Conservation (phyloP, 2,888 invertebrate genomes). For the Eupithecia centaureata region DNA sequence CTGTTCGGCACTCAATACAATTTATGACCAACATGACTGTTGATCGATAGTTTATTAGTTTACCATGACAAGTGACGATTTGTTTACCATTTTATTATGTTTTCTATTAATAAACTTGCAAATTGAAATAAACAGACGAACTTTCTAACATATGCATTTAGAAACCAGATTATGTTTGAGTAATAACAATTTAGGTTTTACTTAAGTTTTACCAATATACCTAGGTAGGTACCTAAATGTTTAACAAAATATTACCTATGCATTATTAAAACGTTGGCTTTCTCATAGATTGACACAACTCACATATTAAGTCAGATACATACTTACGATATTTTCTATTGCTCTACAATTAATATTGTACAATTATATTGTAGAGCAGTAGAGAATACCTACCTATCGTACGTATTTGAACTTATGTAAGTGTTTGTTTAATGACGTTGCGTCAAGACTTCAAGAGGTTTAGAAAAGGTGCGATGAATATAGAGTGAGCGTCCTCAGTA, state of each 20-base stretch:
- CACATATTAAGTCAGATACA: too few species aligned
- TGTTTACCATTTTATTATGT: neutral
- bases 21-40: constrained; percentile 31
- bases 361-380: too few species aligned
- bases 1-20: constrained; percentile 23
- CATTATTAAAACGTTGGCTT: neutral
- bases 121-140: neutral
- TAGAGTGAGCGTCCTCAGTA: too few species aligned
- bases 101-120: neutral
- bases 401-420: too few species aligned
- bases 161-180: neutral
- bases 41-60: constrained; percentile 27
- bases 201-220: neutral
- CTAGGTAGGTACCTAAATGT: neutral
- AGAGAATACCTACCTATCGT: too few species aligned
- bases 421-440: too few species aligned
- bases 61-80: neutral
- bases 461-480: too few species aligned
- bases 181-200: neutral
- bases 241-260: neutral
- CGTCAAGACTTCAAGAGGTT: too few species aligned
- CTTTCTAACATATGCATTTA: neutral
- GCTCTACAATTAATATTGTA: too few species aligned
- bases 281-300: neutral
- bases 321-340: too few species aligned